These are phyloP conservation scores for Pemphigus obesinymphae DNA, from an alignment of 1,140 invertebrate species.

Conservation along the genomic window DNA sequence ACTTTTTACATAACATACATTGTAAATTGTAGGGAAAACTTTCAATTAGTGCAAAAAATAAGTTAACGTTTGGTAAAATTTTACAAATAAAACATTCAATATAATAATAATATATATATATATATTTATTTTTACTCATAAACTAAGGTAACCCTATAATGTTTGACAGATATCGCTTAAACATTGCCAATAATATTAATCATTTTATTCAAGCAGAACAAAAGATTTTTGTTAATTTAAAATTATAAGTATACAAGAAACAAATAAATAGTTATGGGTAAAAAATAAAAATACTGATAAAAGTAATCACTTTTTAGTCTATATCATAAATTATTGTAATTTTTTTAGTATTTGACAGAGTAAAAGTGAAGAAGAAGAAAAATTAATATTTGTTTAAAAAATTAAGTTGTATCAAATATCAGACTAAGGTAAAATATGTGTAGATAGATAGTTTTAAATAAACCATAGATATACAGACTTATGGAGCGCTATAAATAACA, in stretches of 20 bases:
- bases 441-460: neutral
- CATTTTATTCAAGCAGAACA: conserved; percentile 24
- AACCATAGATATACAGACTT: neutral
- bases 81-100: neutral
- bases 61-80: conserved; percentile 20
- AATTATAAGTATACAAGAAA: conserved; percentile 13
- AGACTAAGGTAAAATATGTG: neutral
- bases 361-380: neutral
- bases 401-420: neutral
- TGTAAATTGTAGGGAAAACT: conserved; percentile 9
- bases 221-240: conserved; percentile 9
- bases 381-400: neutral
- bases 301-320: neutral
- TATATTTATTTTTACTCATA: neutral
- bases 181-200: conserved; percentile 24
- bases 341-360: neutral
- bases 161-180: neutral
- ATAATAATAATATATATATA: neutral
- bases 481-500: neutral
- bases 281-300: neutral
- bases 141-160: conserved; percentile 2
- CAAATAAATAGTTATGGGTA: neutral
- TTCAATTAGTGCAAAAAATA: conserved; percentile 31
- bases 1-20: neutral
- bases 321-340: neutral